These are phyloP conservation scores for Aldrovandia affinis DNA, from an alignment of 2,797 vertebrate genomes.

Conservation along the genomic window DNA sequence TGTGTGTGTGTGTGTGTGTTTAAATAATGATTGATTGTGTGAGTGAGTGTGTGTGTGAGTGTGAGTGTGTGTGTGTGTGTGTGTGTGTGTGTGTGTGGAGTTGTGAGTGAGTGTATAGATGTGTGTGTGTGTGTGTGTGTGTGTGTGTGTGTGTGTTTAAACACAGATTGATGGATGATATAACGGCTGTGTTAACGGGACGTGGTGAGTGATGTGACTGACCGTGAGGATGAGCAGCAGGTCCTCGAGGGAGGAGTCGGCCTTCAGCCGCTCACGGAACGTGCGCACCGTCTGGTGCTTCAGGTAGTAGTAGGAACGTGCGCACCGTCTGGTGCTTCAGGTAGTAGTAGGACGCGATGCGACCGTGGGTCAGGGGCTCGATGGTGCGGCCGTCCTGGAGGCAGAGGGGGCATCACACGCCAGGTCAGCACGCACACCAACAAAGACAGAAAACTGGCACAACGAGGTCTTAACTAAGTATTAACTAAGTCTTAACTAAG, in stretches of 20 bases:
- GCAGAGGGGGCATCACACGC: too few species aligned
- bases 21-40: conserved; percentile 61
- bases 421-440: background rate
- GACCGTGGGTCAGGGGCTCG: conserved; percentile 84
- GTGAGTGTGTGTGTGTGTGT: background rate
- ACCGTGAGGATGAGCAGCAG: conserved; percentile 88
- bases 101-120: conserved; percentile 16
- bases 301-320: conserved; percentile 97
- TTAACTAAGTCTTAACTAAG: too few species aligned
- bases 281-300: conserved; percentile 88
- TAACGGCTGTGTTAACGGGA: background rate
- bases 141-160: too few species aligned
- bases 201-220: conserved; percentile 64
- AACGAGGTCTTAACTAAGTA: background rate
- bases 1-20: too few species aligned
- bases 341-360: conserved; percentile 95
- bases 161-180: conserved; percentile 10
- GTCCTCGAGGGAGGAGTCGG: conserved; percentile 82
- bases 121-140: conserved; percentile 35
- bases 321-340: conserved; percentile 89
- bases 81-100: background rate
- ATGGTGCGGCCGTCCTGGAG: conserved; percentile 85
- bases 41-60: conserved; percentile 39
- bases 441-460: background rate
- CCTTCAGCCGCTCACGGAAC: conserved; percentile 88